phyloP scores from a whole-genome alignment of 1,140 invertebrate genomes.

The Drosophila ananassae region DNA sequence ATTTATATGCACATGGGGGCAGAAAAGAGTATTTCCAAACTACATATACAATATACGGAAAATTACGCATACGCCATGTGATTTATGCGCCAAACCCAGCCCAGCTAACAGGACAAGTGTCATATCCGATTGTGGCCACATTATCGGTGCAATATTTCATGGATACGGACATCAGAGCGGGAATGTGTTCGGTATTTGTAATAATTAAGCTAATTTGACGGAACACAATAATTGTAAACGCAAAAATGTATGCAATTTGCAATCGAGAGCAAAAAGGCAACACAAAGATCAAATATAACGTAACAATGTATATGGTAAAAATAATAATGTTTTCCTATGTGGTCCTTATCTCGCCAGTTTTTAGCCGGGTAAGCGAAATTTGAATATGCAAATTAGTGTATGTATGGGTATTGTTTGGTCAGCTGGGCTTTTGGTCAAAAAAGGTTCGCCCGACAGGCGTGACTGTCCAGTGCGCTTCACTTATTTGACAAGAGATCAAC shows the following conservation, averaged over 20 bases:
- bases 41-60: slow-evolving; percentile 18
- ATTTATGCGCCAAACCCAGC: slow-evolving; percentile 59
- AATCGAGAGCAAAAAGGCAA: slow-evolving; percentile 12
- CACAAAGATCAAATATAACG: slow-evolving; percentile 32
- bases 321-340: slow-evolving; percentile 9
- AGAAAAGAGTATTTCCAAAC: slow-evolving; percentile 21
- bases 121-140: slow-evolving; percentile 32
- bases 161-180: slow-evolving; percentile 7
- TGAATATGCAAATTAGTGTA: slow-evolving; percentile 36
- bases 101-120: slow-evolving; percentile 44
- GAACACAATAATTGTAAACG: slow-evolving; percentile 79
- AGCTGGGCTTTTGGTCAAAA: slow-evolving; percentile 8
- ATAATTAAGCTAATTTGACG: slow-evolving; percentile 80
- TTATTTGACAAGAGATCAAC: slow-evolving; percentile 78
- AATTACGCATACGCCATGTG: slow-evolving; percentile 57
- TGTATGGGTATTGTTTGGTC: slow-evolving; percentile 32
- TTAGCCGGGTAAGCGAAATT: slow-evolving; percentile 18
- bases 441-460: slow-evolving; percentile 6
- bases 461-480: slow-evolving; percentile 60
- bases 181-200: slow-evolving; percentile 59
- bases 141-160: slow-evolving; percentile 26
- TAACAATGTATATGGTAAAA: slow-evolving; percentile 44
- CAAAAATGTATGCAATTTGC: slow-evolving; percentile 32
- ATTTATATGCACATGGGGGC: slow-evolving; percentile 19
- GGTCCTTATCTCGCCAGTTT: slow-evolving; percentile 5